phyloP scores from a whole-genome alignment of 2,888 invertebrate genomes.

The Pristionchus fissidentatus region DNA sequence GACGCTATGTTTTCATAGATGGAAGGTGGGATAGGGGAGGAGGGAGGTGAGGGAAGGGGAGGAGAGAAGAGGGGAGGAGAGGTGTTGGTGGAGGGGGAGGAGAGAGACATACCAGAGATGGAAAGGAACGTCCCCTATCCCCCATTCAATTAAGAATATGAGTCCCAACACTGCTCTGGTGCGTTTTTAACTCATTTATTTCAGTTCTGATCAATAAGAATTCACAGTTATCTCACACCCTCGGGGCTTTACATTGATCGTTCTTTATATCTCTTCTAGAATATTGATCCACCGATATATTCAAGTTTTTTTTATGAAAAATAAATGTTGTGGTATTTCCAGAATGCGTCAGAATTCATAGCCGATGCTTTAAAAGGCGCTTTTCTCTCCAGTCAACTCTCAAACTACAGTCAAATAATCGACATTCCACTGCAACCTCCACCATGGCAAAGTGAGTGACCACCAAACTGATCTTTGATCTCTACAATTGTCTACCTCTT shows the following conservation, averaged over 20 bases:
- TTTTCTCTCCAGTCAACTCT: slow-evolving; percentile 59
- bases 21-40: slow-evolving; percentile 42
- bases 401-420: slow-evolving; percentile 60
- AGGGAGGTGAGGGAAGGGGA: neutral
- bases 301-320: neutral
- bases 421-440: slow-evolving; percentile 61
- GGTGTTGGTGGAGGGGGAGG: slow-evolving; percentile 18
- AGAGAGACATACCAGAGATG: neutral
- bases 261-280: neutral
- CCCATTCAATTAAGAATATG: slow-evolving; percentile 41
- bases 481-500: too few relatives aligned
- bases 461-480: slow-evolving; percentile 36
- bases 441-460: slow-evolving; percentile 65
- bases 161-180: slow-evolving; percentile 34
- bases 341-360: slow-evolving; percentile 64
- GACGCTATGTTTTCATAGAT: slow-evolving; percentile 47
- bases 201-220: too few relatives aligned
- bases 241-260: too few relatives aligned
- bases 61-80: neutral
- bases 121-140: slow-evolving; percentile 19
- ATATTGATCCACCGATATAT: too few relatives aligned
- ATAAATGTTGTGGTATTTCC: neutral
- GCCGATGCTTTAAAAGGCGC: slow-evolving; percentile 65
- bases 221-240: too few relatives aligned
- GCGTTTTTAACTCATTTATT: neutral